A percentile compares a stretch with the other conserved stretches of the same genome.
Conservation (phyloP, 2,113 vertebrate species). For the Columbina picui region DNA sequence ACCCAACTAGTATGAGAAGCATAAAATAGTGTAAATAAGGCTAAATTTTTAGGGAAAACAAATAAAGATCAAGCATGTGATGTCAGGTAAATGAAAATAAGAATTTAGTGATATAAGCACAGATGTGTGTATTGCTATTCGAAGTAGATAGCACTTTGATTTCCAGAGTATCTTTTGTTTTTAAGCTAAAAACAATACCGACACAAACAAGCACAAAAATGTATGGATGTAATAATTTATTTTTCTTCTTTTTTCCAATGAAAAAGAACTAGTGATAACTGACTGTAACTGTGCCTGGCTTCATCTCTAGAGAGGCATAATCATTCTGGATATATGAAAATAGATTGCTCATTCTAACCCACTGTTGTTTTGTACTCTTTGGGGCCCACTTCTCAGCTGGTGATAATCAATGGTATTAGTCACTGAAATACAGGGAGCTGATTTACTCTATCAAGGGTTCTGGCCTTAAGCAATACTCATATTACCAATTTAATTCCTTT, state of each 20-base stretch:
- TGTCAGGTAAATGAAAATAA: constrained; percentile 22
- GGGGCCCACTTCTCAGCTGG: constrained; percentile 12
- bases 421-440: not conserved
- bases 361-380: constrained; percentile 51
- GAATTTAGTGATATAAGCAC: not conserved
- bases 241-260: not conserved
- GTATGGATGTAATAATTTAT: not conserved
- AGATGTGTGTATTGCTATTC: not conserved
- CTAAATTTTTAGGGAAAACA: constrained; percentile 50
- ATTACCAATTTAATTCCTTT: not conserved
- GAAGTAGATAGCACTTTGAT: not conserved
- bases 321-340: constrained; percentile 64
- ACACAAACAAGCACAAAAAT: not conserved
- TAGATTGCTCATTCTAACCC: constrained; percentile 50
- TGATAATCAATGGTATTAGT: constrained; percentile 30
- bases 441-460: not conserved
- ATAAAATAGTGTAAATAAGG: constrained; percentile 72
- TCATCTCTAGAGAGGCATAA: constrained; percentile 46
- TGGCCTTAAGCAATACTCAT: not conserved
- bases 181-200: not conserved
- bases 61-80: constrained; percentile 13
- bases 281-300: constrained; percentile 24
- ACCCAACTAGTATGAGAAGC: constrained; percentile 73
- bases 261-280: constrained; percentile 47
- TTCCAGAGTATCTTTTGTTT: not conserved